A percentile compares a stretch with the other conserved stretches of the same genome.
Conservation (phyloP, 1,140 invertebrate genomes). For the Phthorimaea operculella region DNA sequence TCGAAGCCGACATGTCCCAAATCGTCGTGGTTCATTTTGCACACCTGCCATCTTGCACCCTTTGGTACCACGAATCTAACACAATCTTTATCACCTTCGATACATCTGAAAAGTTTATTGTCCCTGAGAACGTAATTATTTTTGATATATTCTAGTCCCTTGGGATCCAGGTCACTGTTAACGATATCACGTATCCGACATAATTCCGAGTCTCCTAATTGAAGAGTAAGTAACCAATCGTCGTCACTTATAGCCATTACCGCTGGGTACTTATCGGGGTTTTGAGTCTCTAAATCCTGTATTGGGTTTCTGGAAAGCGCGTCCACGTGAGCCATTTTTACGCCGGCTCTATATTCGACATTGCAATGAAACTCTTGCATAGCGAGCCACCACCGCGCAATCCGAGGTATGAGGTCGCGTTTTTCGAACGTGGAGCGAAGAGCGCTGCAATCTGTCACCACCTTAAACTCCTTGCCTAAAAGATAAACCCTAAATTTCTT, state of each 20-base stretch:
- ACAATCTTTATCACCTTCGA: slow-evolving; percentile 3
- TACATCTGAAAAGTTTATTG: slow-evolving; percentile 9
- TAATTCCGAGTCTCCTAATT: slow-evolving; percentile 8
- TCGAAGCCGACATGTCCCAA: slow-evolving; percentile 29
- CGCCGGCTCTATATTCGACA: slow-evolving; percentile 22
- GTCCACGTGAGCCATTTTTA: slow-evolving; percentile 16
- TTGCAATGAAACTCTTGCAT: slow-evolving; percentile 32
- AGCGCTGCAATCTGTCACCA: too few species aligned
- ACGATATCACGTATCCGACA: slow-evolving; percentile 6
- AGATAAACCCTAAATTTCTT: too few species aligned
- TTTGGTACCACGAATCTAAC: slow-evolving; percentile 14
- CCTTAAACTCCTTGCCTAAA: too few species aligned
- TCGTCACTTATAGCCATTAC: slow-evolving; percentile 7
- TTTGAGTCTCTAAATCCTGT: background rate
- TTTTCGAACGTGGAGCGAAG: too few species aligned
- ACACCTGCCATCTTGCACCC: slow-evolving; percentile 15
- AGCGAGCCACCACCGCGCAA: slow-evolving; percentile 23
- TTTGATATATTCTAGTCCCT: slow-evolving; percentile 9
- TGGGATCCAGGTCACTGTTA: slow-evolving; percentile 6
- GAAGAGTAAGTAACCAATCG: slow-evolving; percentile 11
- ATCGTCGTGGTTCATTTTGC: slow-evolving; percentile 26
- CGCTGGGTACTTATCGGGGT: background rate
- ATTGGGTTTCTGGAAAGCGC: slow-evolving; percentile 11
- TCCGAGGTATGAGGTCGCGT: slow-evolving; percentile 17
- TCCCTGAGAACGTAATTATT: slow-evolving; percentile 8